Base-by-base conservation (phyloP, 1,140 invertebrate species). In the Phenacoccus solenopsis region DNA sequence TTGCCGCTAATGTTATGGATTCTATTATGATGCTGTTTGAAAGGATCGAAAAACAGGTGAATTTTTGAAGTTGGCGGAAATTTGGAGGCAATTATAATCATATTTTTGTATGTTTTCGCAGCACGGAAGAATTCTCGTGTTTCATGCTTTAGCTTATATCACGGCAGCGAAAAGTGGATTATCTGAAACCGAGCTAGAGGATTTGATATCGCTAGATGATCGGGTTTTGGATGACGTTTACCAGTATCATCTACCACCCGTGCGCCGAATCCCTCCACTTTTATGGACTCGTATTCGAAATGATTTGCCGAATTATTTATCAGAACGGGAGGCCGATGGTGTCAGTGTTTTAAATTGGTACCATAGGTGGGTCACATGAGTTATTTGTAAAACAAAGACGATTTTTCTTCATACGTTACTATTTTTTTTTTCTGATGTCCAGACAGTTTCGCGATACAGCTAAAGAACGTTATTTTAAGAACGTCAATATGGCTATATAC, bases 281-380 rank as follows among this genome's bases (percentile, higher is more conserved):
- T 81, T 98, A 0, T 98, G 96, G 96, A 98, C 95, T 0, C 82
- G 96, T 74, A 96, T 97, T 35, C 83, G 94, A 28, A 94, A 95
- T 75, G 95, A 98, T 82, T 81, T 98, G 27, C 92, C 93, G 0
- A 96, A 96, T 78, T 98, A 98, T 79, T 78, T 98, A 13, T 95
- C 92, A 4, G 96, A 98, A 80, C 82, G 95, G 57, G 95, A 98
- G 78, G 96, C 96, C 0, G 96, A 98, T 76, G 96, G 95, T 0
- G 94, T 98, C 0, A 96, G 91, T 74, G 96, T 98, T 0, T 87
- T 98, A 78, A 96, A 96, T 78, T 98, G 96, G 96, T 98, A 97
- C 78, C 94, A 98, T 78, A 84, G 82, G 81, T 83, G 74, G 73
- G 57, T 28, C 1, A 35, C 32, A 3, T n/a, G n/a, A 69, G 25